Percentiles rank a stretch among this genome's conserved stretches.
phyloP scores from a whole-genome alignment of 2,888 invertebrate species.

The Melikaiella ostensackeni region DNA sequence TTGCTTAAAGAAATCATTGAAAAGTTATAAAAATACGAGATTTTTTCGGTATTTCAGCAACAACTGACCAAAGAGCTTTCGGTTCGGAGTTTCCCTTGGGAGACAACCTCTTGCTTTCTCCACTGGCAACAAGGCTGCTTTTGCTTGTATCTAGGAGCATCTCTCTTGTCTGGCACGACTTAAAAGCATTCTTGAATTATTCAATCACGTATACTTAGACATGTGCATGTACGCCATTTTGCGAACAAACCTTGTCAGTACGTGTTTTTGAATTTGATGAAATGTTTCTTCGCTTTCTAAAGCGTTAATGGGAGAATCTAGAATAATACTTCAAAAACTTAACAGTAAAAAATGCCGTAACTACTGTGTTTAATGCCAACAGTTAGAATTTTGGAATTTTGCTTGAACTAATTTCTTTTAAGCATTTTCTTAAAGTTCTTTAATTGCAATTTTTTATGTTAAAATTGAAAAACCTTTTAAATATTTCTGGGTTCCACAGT shows the following conservation, averaged over 20 bases:
- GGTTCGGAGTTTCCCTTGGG: conserved; percentile 54
- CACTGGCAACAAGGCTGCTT: conserved; percentile 50
- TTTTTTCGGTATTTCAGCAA: conserved; percentile 13
- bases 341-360: too few relatives aligned
- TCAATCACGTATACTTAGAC: conserved; percentile 50
- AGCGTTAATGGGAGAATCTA: not conserved
- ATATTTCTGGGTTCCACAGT: too few relatives aligned
- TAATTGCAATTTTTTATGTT: too few relatives aligned
- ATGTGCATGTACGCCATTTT: conserved; percentile 14
- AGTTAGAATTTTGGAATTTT: too few relatives aligned
- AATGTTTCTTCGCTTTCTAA: not conserved
- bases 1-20: not conserved
- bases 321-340: not conserved
- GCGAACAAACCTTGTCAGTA: not conserved
- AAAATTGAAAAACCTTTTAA: too few relatives aligned
- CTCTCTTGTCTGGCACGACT: conserved; percentile 47
- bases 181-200: conserved; percentile 58
- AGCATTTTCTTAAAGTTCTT: too few relatives aligned
- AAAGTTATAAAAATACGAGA: not conserved
- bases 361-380: too few relatives aligned
- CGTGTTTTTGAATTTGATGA: not conserved
- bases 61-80: conserved; percentile 51
- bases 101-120: conserved; percentile 49
- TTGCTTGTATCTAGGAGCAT: conserved; percentile 50
- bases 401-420: too few relatives aligned